phyloP scores from a whole-genome alignment of 2,888 invertebrate species.

The Orthosia incerta region DNA sequence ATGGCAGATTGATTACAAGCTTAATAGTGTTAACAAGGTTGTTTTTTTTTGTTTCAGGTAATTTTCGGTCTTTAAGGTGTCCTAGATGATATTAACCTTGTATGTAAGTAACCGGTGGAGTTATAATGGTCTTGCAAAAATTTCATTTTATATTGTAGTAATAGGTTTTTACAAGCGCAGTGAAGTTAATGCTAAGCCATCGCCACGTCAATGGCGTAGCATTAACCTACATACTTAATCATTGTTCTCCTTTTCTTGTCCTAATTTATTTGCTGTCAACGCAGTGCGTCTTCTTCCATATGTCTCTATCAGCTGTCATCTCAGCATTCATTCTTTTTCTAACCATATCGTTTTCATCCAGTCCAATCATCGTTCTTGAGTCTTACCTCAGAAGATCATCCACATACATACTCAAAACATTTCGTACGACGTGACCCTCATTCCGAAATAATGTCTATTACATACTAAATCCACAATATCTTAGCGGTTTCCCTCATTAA shows the following conservation, averaged over 20 bases:
- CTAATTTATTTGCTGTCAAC: background rate
- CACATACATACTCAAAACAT: background rate
- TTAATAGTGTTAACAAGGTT: constrained; percentile 29
- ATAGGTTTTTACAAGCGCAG: background rate
- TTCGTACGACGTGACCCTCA: background rate
- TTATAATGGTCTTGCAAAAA: background rate
- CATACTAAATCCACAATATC: background rate
- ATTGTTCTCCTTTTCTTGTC: background rate
- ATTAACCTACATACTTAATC: background rate
- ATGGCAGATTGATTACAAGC: constrained; percentile 16
- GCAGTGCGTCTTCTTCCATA: background rate
- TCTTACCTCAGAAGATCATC: background rate
- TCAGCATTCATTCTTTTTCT: background rate
- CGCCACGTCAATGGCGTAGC: too few species aligned
- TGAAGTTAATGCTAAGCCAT: too few species aligned
- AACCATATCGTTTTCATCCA: background rate
- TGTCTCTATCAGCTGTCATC: background rate
- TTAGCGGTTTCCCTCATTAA: background rate
- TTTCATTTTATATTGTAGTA: background rate
- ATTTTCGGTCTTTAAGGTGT: constrained; percentile 17
- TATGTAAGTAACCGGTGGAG: background rate
- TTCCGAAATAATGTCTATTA: background rate
- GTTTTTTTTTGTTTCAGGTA: constrained; percentile 18
- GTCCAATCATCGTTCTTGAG: background rate
- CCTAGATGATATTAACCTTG: constrained; percentile 29